Percentiles rank a stretch among this genome's conserved stretches.
Conservation (phyloP, 2,888 invertebrate genomes). For the Phasia obesa region DNA sequence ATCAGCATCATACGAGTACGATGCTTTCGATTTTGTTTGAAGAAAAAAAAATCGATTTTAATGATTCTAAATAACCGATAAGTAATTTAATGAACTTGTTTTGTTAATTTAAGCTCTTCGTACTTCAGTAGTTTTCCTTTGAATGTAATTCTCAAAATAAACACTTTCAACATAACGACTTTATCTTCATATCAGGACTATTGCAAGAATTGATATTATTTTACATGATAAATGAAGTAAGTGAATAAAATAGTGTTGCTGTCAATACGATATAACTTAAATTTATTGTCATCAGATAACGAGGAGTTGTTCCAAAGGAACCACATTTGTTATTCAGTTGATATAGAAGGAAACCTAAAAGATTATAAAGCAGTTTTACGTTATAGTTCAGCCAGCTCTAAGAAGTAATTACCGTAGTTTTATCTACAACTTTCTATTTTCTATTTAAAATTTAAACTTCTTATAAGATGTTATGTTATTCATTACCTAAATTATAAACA, state of each 20-base stretch:
- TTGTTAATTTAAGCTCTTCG: neutral
- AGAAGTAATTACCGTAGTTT: too few relatives aligned
- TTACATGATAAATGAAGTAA: neutral
- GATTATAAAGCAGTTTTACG: too few relatives aligned
- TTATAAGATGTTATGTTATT: too few relatives aligned
- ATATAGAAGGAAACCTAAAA: too few relatives aligned
- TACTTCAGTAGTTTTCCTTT: slow-evolving; percentile 61
- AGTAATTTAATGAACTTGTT: slow-evolving; percentile 50
- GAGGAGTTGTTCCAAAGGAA: too few relatives aligned
- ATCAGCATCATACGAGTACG: neutral
- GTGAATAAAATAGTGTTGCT: slow-evolving; percentile 2
- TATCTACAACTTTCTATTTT: too few relatives aligned
- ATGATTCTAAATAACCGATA: slow-evolving; percentile 48
- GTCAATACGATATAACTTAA: neutral
- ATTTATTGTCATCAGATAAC: slow-evolving; percentile 1
- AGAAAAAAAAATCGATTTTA: slow-evolving; percentile 11
- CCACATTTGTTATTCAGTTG: too few relatives aligned
- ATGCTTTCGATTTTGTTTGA: slow-evolving; percentile 21
- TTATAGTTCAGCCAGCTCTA: too few relatives aligned
- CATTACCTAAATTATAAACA: too few relatives aligned
- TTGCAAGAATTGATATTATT: slow-evolving; percentile 5
- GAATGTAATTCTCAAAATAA: slow-evolving; percentile 18
- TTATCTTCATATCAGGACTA: slow-evolving; percentile 34
- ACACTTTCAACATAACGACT: slow-evolving; percentile 2
- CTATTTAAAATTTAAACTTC: too few relatives aligned